Evolutionary conservation across 2,888 invertebrate genomes (phyloP).

Genomic region (Aproaerema taeniolella): DNA sequence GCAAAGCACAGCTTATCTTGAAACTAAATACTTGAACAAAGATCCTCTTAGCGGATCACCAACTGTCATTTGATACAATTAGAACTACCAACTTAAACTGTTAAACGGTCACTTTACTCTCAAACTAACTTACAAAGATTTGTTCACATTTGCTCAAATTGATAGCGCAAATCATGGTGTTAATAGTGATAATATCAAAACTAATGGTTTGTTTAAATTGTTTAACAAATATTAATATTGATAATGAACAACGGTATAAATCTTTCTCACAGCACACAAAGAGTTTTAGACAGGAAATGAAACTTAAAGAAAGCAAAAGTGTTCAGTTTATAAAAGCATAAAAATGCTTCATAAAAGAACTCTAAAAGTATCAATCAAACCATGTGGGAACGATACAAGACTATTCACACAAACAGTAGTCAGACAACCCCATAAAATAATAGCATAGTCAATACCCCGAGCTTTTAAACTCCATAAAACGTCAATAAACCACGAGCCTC

Average conservation of each 20-base stretch:
- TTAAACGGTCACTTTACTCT: not conserved
- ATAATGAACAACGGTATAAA: too few relatives aligned
- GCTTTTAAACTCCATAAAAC: slow-evolving; percentile 26
- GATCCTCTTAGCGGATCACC: slow-evolving; percentile 51
- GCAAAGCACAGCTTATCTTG: slow-evolving; percentile 67
- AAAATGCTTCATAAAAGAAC: too few relatives aligned
- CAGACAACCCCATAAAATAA: slow-evolving; percentile 5
- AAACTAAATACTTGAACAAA: slow-evolving; percentile 73
- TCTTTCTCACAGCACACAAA: too few relatives aligned
- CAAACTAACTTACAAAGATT: not conserved
- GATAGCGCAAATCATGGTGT: not conserved
- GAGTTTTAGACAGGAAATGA: too few relatives aligned
- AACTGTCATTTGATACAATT: slow-evolving; percentile 24
- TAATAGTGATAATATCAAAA: too few relatives aligned
- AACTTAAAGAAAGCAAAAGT: too few relatives aligned
- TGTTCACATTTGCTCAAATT: not conserved
- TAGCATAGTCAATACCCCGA: slow-evolving; percentile 8
- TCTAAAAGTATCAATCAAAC: too few relatives aligned
- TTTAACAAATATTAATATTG: too few relatives aligned
- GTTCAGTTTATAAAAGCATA: too few relatives aligned
- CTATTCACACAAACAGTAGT: slow-evolving; percentile 7
- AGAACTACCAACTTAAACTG: slow-evolving; percentile 1
- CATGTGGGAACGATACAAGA: not conserved
- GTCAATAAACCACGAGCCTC: slow-evolving; percentile 17
- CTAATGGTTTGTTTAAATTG: too few relatives aligned